These are phyloP conservation scores for Tenualosa ilisha DNA, from an alignment of 2,797 vertebrate species.

Conservation along the genomic window DNA sequence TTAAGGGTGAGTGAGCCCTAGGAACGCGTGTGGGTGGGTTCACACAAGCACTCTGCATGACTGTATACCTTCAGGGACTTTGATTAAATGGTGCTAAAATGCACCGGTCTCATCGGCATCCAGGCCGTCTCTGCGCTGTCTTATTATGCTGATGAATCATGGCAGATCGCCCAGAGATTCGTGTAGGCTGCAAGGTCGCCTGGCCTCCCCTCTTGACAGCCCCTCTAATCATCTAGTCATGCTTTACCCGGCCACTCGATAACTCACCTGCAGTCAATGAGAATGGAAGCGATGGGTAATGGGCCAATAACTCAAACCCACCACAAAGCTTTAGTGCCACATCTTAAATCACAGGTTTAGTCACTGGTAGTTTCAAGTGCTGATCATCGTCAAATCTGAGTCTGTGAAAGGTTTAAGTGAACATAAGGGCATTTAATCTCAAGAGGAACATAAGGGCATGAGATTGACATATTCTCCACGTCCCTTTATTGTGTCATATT, in stretches of 20 bases:
- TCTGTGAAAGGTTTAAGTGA: not conserved
- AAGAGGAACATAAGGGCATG: not conserved
- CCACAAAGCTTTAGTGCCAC: not conserved
- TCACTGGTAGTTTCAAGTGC: not conserved
- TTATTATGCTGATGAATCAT: not conserved
- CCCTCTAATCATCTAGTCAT: constrained; percentile 3
- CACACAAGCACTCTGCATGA: not conserved
- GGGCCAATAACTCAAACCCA: not conserved
- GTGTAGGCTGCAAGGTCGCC: not conserved
- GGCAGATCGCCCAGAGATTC: not conserved
- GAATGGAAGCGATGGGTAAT: not conserved
- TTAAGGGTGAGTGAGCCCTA: not conserved
- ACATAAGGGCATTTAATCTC: not conserved
- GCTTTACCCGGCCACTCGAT: not conserved
- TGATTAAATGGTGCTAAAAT: constrained; percentile 23
- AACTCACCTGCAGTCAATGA: not conserved
- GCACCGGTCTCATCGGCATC: constrained; percentile 1
- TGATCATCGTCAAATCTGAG: not conserved
- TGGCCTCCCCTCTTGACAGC: not conserved
- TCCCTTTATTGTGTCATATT: not conserved
- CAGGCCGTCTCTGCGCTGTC: constrained; percentile 1
- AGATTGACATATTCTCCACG: not conserved
- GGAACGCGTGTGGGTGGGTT: not conserved
- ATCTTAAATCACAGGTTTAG: not conserved
- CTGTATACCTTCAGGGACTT: not conserved